Percentiles rank a stretch among this genome's conserved stretches.
These are phyloP conservation scores for Acanthurus tractus DNA, from an alignment of 2,797 vertebrate species.

Conservation along the genomic window DNA sequence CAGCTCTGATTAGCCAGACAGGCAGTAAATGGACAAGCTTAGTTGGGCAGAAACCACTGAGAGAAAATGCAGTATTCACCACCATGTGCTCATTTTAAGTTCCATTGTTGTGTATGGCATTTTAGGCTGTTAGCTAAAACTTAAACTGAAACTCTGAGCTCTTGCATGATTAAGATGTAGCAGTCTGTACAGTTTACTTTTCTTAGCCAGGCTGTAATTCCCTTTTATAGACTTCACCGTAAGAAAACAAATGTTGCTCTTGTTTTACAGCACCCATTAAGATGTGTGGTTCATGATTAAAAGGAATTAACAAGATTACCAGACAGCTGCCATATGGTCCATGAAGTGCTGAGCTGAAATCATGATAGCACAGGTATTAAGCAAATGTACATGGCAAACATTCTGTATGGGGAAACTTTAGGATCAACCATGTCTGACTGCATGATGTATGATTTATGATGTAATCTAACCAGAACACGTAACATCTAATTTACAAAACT, in stretches of 20 bases:
- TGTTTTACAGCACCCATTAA: conserved; percentile 55
- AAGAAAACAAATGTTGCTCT: conserved; percentile 22
- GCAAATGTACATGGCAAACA: conserved; percentile 14
- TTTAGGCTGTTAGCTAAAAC: not conserved
- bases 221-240: conserved; percentile 10
- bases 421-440: not conserved
- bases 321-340: conserved; percentile 71
- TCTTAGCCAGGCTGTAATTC: conserved; percentile 11
- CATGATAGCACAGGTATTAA: conserved; percentile 37
- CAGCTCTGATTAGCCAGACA: conserved; percentile 10
- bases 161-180: not conserved
- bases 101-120: not conserved
- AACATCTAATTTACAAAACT: not conserved
- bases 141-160: not conserved
- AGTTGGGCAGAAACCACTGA: not conserved
- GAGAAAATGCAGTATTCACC: no score
- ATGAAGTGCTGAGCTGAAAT: conserved; percentile 38
- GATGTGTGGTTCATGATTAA: conserved; percentile 66
- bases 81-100: not conserved
- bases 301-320: conserved; percentile 74
- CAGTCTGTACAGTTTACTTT: conserved; percentile 43
- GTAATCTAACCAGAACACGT: not conserved
- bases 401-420: not conserved
- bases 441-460: not conserved
- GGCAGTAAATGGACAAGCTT: conserved; percentile 13